Evolutionary conservation across 1,140 invertebrate genomes (phyloP), one percentile per base, ranked within the genome.

Genomic region (Trichomalopsis sarcophagae): DNA sequence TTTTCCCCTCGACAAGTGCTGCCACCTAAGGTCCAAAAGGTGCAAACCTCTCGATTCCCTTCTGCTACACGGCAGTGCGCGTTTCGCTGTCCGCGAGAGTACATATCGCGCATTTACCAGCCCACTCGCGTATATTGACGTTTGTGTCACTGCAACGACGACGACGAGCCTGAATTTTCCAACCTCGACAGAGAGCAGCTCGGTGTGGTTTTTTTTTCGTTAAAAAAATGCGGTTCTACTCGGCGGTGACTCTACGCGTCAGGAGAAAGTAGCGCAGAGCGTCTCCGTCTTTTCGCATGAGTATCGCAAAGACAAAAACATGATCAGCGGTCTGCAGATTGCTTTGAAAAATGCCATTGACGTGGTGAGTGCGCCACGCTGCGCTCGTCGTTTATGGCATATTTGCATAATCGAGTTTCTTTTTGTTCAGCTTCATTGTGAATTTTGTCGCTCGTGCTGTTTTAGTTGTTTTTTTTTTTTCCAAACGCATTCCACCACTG

Each of bases 311-410:
- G 27, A 77, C 23, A 84, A 86, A 84, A 92, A 91, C 88, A 94
- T 93, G 92, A 93, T 94, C 86, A 93, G 92, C 86, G 90, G 93
- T 86, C 91, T 94, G 90, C 93, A 93, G 83, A 90, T 90, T 87
- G 93, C 91, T 87, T 84, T 94, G 77, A 93, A 93, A 89, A 93
- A 92, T 93, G 93, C 93, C 88, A 93, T 94, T 87, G 93, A 94
- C 86, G 92, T 93, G 90, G 93, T 94, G 88, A 94, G 93, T 92
- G 71, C 68, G 74, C 71, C 23, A 86, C 79, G 6, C 55, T 23
- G 55, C 55, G 55, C 55, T 7, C 55, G 55, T 62, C 55, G 55
- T 62, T 62, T 21, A 17, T 62, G 55, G 55, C 17, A 62, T 13
- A 50, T 50, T 73, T 81, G 13, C 14, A 68, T 47, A 23, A 69